These are phyloP conservation scores for Lasioglossum morio DNA, from an alignment of 2,888 invertebrate species.

Conservation along the genomic window DNA sequence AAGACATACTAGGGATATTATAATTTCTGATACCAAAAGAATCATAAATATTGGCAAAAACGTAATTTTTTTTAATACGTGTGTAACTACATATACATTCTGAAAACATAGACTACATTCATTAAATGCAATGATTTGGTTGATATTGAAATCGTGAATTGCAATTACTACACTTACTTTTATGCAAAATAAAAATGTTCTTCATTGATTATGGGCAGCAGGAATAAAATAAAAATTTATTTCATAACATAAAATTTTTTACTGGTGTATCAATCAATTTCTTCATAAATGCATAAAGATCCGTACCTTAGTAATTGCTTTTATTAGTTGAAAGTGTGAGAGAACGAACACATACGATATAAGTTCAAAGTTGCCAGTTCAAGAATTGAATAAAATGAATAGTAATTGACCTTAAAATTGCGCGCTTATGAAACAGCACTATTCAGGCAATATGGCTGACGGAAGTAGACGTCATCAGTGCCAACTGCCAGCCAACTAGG, in stretches of 20 bases:
- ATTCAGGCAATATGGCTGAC: constrained; percentile 76
- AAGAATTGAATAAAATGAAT: constrained; percentile 49
- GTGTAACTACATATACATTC: not conserved
- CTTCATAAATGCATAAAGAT: too few species aligned
- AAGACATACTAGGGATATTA: constrained; percentile 37
- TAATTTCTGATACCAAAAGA: not conserved
- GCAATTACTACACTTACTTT: not conserved
- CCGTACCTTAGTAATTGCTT: not conserved
- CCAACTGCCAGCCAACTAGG: constrained; percentile 81
- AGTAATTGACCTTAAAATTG: constrained; percentile 54
- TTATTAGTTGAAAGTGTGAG: not conserved
- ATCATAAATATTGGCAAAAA: not conserved
- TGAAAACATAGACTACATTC: not conserved
- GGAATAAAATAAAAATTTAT: too few species aligned
- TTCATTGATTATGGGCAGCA: too few species aligned
- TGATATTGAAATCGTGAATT: not conserved
- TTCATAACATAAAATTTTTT: too few species aligned
- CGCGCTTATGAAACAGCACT: constrained; percentile 67
- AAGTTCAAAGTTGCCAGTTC: not conserved
- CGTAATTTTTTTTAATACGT: not conserved
- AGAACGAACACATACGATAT: not conserved
- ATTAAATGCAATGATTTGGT: not conserved
- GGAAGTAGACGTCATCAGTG: constrained; percentile 84
- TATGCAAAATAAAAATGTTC: too few species aligned
- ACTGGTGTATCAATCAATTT: too few species aligned